These are phyloP conservation scores for Cydia pomonella DNA, from an alignment of 1,140 invertebrate species.

Conservation along the genomic window DNA sequence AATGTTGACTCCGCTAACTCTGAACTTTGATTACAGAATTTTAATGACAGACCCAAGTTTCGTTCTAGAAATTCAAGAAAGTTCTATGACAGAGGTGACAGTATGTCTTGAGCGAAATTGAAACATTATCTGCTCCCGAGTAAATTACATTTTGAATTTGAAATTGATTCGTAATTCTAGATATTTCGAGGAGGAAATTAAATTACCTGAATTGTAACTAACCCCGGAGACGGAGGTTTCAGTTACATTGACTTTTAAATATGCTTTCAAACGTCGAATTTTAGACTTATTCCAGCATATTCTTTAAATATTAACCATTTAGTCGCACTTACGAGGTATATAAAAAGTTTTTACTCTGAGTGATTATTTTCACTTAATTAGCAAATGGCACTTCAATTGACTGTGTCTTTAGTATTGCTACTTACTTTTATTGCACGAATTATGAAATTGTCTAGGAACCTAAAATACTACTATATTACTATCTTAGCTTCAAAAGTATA, in stretches of 20 bases:
- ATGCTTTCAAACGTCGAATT: neutral
- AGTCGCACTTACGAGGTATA: neutral
- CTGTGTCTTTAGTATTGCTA: neutral
- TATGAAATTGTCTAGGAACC: slow-evolving; percentile 1
- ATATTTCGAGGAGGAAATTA: slow-evolving; percentile 45
- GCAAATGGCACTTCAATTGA: neutral
- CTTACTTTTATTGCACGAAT: neutral
- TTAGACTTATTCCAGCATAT: neutral
- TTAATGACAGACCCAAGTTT: slow-evolving; percentile 22
- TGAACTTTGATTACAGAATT: slow-evolving; percentile 24
- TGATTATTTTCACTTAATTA: neutral
- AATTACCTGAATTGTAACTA: slow-evolving; percentile 19
- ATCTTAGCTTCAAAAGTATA: slow-evolving; percentile 4
- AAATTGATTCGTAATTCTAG: slow-evolving; percentile 57
- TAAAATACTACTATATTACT: slow-evolving; percentile 2
- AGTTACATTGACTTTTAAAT: neutral
- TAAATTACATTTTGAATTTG: slow-evolving; percentile 70
- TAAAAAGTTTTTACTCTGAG: neutral
- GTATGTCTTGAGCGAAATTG: slow-evolving; percentile 52
- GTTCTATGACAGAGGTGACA: slow-evolving; percentile 28
- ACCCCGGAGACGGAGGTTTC: neutral
- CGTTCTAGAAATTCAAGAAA: slow-evolving; percentile 20
- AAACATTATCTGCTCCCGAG: slow-evolving; percentile 56
- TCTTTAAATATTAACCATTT: neutral
- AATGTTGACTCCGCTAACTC: slow-evolving; percentile 31